Evolutionary conservation across 2,113 vertebrate genomes (phyloP).

Genomic region (crab-eating macaque (Macaca fascicularis)): DNA sequence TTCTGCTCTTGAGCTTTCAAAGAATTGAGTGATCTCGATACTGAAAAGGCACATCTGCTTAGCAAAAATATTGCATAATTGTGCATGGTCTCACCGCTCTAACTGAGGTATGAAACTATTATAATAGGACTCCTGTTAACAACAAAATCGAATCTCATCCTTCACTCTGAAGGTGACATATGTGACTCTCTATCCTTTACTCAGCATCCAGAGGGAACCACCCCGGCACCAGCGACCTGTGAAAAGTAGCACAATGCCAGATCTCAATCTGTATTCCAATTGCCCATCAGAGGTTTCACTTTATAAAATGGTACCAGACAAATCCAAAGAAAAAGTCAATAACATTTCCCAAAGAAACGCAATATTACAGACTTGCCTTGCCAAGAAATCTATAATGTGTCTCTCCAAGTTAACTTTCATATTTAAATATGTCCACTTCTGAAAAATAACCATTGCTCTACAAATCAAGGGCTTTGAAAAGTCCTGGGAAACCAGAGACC

Average conservation of each 20-base stretch:
- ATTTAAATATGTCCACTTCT: not conserved
- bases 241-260: not conserved
- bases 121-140: constrained; percentile 59
- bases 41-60: constrained; percentile 66
- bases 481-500: not conserved
- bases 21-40: constrained; percentile 47
- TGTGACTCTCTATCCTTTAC: not conserved
- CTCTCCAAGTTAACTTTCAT: constrained; percentile 15
- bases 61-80: constrained; percentile 61
- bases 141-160: not conserved
- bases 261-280: constrained; percentile 18
- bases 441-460: not conserved
- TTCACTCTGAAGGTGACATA: constrained; percentile 51
- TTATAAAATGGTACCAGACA: constrained; percentile 35
- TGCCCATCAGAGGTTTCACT: not conserved
- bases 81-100: not conserved
- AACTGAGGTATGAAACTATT: constrained; percentile 39
- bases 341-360: constrained; percentile 15
- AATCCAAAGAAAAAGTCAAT: constrained; percentile 14
- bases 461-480: not conserved
- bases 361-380: not conserved
- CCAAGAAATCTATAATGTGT: constrained; percentile 12
- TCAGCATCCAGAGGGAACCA: not conserved
- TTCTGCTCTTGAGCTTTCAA: constrained; percentile 71
- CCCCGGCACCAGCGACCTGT: constrained; percentile 8